Base-by-base conservation (phyloP, 2,113 vertebrate genomes). In the Bungarus multicinctus region DNA sequence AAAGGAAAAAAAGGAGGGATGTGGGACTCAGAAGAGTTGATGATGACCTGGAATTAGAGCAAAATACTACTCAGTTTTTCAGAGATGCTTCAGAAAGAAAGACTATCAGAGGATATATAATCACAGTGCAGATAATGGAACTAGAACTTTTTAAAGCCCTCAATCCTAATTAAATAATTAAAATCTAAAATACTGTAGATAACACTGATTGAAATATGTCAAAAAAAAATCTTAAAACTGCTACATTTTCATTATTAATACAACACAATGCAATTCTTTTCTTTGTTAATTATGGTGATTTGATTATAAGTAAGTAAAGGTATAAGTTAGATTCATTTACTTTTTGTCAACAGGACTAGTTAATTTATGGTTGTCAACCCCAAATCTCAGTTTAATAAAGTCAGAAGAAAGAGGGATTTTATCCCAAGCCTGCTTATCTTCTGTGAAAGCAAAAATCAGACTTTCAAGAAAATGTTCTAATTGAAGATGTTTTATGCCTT, bases 371-470 rank as follows among this genome's bases (percentile, higher is more conserved):
- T 94, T 94, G 88, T 92, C 91, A 87, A 74, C 50, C 39, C 20
- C 54, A 86, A 52, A 43, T 50, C 74, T 90, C 58, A 92, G 52
- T 94, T 92, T 94, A 94, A 94, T 94, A 92, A 92, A 94, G 91
- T 89, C 85, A 90, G 88, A 92, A 94, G 91, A 92, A 89, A 94
- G 93, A 90, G 34, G 11, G 93, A 55, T 54, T 92, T 88, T 90
- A 43, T 94, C n/a, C 55, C 81, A 64, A 50, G 57, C 23, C 87
- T 87, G 50, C 64, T 92, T 39, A 69, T 69, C 60, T 89, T 87
- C 88, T 85, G 39, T 57, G 55, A 47, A 47, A 86, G 22, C 54
- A 27, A 89, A 93, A 88, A 87, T 47, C 11, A 55, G 55, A 87
- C 91, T 90, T 94, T 90, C 50, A 90, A 92, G 88, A 90, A 90